These are phyloP conservation scores for Archilochus colubris DNA, from an alignment of 2,113 vertebrate species.

Conservation along the genomic window DNA sequence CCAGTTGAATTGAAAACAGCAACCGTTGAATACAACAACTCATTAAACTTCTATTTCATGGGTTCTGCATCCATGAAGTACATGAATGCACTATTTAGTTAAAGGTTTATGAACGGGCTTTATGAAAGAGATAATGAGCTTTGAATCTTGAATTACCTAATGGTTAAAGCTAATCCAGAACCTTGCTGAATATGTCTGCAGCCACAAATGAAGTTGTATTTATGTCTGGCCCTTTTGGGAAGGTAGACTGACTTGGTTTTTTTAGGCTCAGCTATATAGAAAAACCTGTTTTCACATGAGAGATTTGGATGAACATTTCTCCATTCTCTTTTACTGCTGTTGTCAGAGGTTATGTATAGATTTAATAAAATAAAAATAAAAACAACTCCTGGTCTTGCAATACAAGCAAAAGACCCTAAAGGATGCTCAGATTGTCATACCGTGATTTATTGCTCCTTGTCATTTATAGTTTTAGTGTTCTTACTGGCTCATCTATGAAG, in stretches of 20 bases:
- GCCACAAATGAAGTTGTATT: neutral
- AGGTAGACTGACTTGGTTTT: neutral
- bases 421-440: neutral
- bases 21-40: neutral
- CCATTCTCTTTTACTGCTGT: neutral
- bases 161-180: neutral
- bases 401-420: neutral
- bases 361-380: neutral
- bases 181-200: neutral
- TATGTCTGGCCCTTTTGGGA: neutral
- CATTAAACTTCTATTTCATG: neutral
- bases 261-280: neutral
- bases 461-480: neutral
- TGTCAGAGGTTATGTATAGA: neutral
- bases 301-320: neutral
- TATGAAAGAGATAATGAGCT: neutral
- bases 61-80: neutral
- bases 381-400: neutral
- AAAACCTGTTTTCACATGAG: constrained; percentile 1
- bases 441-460: neutral
- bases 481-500: neutral
- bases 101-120: neutral
- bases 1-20: neutral
- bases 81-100: neutral
- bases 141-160: neutral